Conservation (phyloP, 2,113 vertebrate species). For the Misgurnus anguillicaudatus region DNA sequence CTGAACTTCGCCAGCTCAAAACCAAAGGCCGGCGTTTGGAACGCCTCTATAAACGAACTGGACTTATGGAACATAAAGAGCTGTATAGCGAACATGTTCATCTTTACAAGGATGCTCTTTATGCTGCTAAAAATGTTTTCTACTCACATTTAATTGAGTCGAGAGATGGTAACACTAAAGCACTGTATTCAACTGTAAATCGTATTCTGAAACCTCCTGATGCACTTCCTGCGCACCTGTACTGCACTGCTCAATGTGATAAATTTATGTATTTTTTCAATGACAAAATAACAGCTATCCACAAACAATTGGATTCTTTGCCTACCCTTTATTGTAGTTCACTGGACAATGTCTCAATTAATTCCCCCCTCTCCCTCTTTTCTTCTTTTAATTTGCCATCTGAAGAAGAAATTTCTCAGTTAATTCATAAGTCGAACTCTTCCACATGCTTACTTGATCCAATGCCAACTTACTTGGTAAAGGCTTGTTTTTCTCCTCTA, state of each 20-base stretch:
- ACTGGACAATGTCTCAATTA: no score
- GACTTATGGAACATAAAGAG: no score
- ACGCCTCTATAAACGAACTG: no score
- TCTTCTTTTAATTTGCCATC: background rate
- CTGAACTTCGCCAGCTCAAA: no score
- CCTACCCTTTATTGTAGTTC: no score
- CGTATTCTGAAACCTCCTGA: background rate
- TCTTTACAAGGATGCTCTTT: no score
- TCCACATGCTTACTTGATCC: background rate
- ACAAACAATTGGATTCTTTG: background rate
- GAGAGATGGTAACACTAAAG: no score
- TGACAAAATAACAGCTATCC: background rate
- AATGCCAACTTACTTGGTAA: background rate
- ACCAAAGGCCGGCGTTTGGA: no score
- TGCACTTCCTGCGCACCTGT: background rate
- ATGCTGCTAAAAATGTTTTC: no score
- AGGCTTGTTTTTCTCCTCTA: background rate
- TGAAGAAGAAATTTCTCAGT: background rate
- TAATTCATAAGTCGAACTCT: background rate
- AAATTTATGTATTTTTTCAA: background rate
- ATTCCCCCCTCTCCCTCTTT: background rate
- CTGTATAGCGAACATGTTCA: no score
- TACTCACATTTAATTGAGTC: no score
- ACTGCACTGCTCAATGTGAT: conserved; percentile 2
- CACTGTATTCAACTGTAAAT: background rate